Base-by-base conservation (phyloP, 2,888 invertebrate species). In the Rosalia funebris region DNA sequence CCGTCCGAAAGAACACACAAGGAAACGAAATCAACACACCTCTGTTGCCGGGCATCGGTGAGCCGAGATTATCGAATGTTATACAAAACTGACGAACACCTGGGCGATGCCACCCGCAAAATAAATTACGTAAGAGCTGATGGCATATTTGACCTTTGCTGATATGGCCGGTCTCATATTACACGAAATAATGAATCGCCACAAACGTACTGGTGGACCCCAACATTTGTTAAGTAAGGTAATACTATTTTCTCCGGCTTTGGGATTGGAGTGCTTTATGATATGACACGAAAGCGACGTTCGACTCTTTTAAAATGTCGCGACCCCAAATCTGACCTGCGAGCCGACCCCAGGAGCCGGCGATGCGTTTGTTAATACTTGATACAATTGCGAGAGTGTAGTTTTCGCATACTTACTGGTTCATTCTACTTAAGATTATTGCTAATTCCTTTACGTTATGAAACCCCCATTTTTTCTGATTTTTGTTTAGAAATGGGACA, bases 81-180 rank as follows among this genome's bases (percentile, higher is more conserved):
- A 53, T 42, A 53, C 37, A 37, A 50, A 53, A 53, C 37, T 53
- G 42, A 53, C 37, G 53, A 42, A 65, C 65, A 65, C 65, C 65
- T 65, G 65, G 65, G 37, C 58, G 54, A 54, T 59, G 50, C 65
- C 62, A 63, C 62, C 62, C 65, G 65, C 62, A 55, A 65, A 56
- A 60, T 65, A 65, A 65, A 65, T 65, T 65, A 65, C 55, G 57
- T 60, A 65, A 65, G 54, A 56, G 36, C 41, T 47, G 56, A 56
- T 47, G 47, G 34, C 31, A 56, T 47, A 41, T 46, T 39, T 56
- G 56, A 56, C 56, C 56, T 56, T 48, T 46, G 55, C 42, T 56
- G 56, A 56, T 56, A 39, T 41, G 56, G 32, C 31, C 42, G 12
- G 56, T 47, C 41, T 56, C 56, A 47, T 47, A 42, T 47, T 56